These are phyloP conservation scores for Trichacis sp. DNA, from an alignment of 2,888 invertebrate species.

Conservation along the genomic window DNA sequence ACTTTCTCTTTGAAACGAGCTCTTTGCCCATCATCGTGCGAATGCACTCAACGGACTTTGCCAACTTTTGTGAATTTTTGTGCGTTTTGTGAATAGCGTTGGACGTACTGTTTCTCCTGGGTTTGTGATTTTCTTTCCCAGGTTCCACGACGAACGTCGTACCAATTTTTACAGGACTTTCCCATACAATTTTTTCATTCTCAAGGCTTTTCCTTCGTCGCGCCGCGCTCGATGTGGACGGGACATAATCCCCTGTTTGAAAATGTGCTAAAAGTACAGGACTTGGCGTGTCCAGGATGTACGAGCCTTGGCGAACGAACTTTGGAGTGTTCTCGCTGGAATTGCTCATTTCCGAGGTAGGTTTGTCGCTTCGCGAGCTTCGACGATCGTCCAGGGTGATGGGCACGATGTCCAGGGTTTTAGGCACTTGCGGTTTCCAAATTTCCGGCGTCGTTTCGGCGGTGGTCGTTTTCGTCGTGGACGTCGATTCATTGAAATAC, in stretches of 20 bases:
- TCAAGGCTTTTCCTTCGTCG: slow-evolving; percentile 52
- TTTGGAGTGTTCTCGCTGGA: slow-evolving; percentile 61
- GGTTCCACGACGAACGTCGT: slow-evolving; percentile 29
- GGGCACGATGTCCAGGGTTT: slow-evolving; percentile 61
- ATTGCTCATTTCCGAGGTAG: slow-evolving; percentile 44
- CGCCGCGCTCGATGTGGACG: slow-evolving; percentile 44
- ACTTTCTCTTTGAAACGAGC: slow-evolving; percentile 25
- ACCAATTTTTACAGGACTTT: slow-evolving; percentile 43
- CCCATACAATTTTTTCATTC: slow-evolving; percentile 58
- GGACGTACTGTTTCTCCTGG: slow-evolving; percentile 45
- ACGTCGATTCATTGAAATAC: slow-evolving; percentile 47
- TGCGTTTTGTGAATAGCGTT: slow-evolving; percentile 35
- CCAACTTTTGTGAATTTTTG: slow-evolving; percentile 40
- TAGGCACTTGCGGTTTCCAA: slow-evolving; percentile 64
- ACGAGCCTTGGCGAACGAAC: slow-evolving; percentile 81
- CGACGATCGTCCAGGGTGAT: slow-evolving; percentile 50
- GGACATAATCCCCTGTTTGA: slow-evolving; percentile 65
- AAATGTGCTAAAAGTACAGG: slow-evolving; percentile 79
- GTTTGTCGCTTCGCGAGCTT: slow-evolving; percentile 4
- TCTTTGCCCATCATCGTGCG: slow-evolving; percentile 53
- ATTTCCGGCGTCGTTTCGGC: slow-evolving; percentile 49
- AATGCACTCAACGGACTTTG: slow-evolving; percentile 59
- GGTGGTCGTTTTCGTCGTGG: slow-evolving; percentile 43
- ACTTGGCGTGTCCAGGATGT: slow-evolving; percentile 82
- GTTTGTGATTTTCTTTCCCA: slow-evolving; percentile 20